A percentile compares a stretch with the other conserved stretches of the same genome.
These are phyloP conservation scores for Percina caprodes DNA, from an alignment of 2,113 vertebrate genomes.

Conservation along the genomic window DNA sequence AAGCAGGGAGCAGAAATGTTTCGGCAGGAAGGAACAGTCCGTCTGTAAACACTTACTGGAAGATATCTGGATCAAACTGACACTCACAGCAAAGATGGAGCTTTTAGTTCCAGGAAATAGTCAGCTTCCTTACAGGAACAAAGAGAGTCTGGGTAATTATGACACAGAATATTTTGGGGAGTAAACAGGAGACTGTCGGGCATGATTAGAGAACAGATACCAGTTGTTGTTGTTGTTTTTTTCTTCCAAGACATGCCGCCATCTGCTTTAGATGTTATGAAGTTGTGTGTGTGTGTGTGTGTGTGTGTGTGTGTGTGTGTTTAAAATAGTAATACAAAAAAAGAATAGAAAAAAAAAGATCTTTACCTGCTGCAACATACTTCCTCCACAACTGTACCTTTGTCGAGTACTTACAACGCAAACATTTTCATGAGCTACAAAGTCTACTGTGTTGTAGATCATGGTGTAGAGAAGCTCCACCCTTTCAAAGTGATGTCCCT, in stretches of 20 bases:
- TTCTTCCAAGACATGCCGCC: too few relatives aligned
- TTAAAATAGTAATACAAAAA: too few relatives aligned
- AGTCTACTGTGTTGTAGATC: slow-evolving; percentile 37
- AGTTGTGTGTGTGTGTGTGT: neutral
- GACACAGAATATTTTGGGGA: neutral
- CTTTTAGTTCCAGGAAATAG: slow-evolving; percentile 6
- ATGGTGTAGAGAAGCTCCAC: slow-evolving; percentile 35
- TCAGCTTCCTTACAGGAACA: neutral
- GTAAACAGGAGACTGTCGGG: neutral
- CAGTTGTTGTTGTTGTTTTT: neutral
- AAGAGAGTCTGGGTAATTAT: neutral
- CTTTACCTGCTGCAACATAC: too few relatives aligned
- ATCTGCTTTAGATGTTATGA: neutral
- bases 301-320: too few relatives aligned
- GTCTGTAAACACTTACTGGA: slow-evolving; percentile 16
- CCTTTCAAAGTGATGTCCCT: slow-evolving; percentile 78
- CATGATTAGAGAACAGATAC: neutral
- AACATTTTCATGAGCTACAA: neutral
- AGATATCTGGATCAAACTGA: neutral
- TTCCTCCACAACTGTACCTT: too few relatives aligned
- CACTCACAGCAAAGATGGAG: neutral
- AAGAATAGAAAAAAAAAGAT: too few relatives aligned
- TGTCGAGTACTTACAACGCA: too few relatives aligned
- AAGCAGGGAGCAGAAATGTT: neutral
- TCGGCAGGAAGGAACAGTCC: slow-evolving; percentile 22